Base-by-base conservation (phyloP, 2,113 vertebrate species). In the Gopherus evgoodei region DNA sequence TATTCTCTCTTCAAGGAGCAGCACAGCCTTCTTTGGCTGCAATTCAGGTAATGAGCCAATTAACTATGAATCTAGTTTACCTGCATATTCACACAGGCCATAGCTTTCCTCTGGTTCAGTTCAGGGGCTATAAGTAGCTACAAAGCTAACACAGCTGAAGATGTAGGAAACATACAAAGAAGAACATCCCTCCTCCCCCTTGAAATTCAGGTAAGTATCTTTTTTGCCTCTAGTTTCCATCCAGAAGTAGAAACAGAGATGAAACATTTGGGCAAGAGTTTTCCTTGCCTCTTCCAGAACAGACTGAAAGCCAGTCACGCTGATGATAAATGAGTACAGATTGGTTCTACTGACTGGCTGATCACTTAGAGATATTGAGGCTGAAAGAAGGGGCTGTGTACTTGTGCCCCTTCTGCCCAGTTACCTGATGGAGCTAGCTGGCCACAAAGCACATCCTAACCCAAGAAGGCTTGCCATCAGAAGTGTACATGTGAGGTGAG, bases 1-100 rank as follows among this genome's bases (percentile, higher is more conserved):
- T 47, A 78, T 1, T 4, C 91, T 75, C 47, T 82, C 89, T 81
- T 89, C n/a, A 88, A 44, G 35, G 44, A 86, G 11, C 62, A 94
- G 47, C 72, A 86, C 62, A 96, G 21, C 11, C 57, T 14, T 83
- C 2, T 59, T 79, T 19, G 14, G 47, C 52, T 84, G 78, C 47
- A 89, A 31, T 90, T 94, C 53, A 78, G n/a, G 6, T 11, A 83
- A 81, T 35, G 11, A 88, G 4, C 53, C 31, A 50, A 83, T 95
- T 97, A 93, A 11, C 80, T 90, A 10, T 59, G n/a, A 95, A 90
- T 90, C 44, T 93, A 84, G 84, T 90, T 93, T 93, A 69, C 75
- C 79, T 91, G 27, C 29, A 16, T 85, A 24, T 24, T 86, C 53
- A 56, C 0, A 13, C 44, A 81, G n/a, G 75, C 9, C 6, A 53